Percentiles rank a stretch among this genome's conserved stretches.
Conservation (phyloP, 2,113 vertebrate genomes). For the Argyrosomus japonicus region DNA sequence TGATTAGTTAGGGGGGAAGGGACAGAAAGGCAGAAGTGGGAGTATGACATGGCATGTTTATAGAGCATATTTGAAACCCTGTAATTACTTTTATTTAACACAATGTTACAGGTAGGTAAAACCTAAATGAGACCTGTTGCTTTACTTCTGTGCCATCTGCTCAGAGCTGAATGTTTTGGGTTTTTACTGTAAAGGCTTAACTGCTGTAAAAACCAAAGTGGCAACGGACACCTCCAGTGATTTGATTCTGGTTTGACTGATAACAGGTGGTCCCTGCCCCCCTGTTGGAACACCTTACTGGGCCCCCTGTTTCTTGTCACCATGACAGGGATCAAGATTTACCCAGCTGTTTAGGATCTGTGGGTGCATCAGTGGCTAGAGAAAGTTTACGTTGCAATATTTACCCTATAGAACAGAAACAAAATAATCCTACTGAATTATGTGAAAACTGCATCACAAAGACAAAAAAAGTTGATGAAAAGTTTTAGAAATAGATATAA, state of each 20-base stretch:
- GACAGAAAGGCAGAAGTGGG: neutral
- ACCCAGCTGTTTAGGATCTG: constrained; percentile 74
- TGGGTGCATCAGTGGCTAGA: neutral
- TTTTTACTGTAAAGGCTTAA: neutral
- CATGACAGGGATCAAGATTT: constrained; percentile 58
- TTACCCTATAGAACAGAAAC: neutral
- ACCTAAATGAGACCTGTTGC: neutral
- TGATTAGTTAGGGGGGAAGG: constrained; percentile 52
- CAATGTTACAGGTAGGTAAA: neutral
- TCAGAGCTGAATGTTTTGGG: neutral
- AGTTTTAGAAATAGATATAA: no score
- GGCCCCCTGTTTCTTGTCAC: constrained; percentile 46
- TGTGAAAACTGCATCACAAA: no score
- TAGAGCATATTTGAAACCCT: constrained; percentile 15
- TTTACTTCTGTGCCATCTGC: constrained; percentile 25
- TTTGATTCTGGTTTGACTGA: constrained; percentile 38
- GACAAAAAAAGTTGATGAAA: no score
- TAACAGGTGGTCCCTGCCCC: constrained; percentile 40
- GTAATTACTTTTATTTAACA: constrained; percentile 32
- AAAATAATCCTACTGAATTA: no score
- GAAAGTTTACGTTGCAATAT: constrained; percentile 13
- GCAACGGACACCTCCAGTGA: constrained; percentile 14
- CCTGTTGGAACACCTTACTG: constrained; percentile 59
- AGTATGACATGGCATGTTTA: neutral
- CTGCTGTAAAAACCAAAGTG: constrained; percentile 19